Evolutionary conservation across 1,140 invertebrate species (phyloP), one percentile per base, ranked within the genome.

Genomic region (Drosophila repleta): DNA sequence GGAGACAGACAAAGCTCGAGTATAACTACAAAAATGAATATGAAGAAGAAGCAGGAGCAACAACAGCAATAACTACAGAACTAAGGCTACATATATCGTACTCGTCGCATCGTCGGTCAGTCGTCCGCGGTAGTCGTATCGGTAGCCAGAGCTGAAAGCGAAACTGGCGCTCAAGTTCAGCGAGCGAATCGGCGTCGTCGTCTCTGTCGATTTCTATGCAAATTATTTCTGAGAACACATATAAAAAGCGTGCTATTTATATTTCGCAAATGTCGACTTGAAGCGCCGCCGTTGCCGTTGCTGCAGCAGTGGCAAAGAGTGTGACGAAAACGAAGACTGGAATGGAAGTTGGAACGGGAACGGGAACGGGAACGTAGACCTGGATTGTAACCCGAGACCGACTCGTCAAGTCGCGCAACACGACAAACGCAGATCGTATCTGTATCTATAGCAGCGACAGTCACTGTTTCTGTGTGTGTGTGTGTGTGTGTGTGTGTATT

Each of bases 211-310:
- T 87, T 87, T 87, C 83, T 87, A 87, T 87, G 82, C 83, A 87
- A 87, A 87, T 87, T 76, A 88, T 87, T 87, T 75, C 83, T 87
- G 78, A 76, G 82, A 85, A 85, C 77, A 79, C 65, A 87, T 66
- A 85, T 82, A 80, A 82, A 87, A 76, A 87, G 82, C 78, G 82
- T 87, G 79, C 83, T 87, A 87, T 87, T 87, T 85, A 87, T 87
- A 82, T 87, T 82, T 82, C 79, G 78, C 83, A 82, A 87, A 87
- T 88, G 82, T 88, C 83, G 82, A 87, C 83, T 88, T 68, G 67
- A 76, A 80, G 71, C 83, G 80, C 75, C 71, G 74, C 74, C 75
- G 79, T 37, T 56, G 35, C 21, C 69, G 51, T 64, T 26, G 63
- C 45, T 35, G 63, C 70, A 68, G 67, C 78, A 74, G 74, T 56